Base-by-base conservation (phyloP, 2,113 vertebrate genomes). In the Recurvirostra avosetta region DNA sequence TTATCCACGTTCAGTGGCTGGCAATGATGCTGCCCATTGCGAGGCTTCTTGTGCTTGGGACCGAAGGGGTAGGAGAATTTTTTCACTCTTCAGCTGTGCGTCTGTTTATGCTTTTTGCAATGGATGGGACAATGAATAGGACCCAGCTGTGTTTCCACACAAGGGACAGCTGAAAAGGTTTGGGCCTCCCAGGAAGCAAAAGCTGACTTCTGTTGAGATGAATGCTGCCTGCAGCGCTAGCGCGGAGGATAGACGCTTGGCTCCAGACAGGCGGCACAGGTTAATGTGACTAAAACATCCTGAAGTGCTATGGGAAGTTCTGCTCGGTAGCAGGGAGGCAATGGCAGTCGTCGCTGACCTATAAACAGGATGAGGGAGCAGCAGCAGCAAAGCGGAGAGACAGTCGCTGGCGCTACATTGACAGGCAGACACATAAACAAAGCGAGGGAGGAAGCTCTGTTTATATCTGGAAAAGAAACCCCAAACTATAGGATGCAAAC, bases 361-460 rank as follows among this genome's bases (percentile, higher is more conserved):
- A 95, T 97, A 98, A 98, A 98, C 98, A 98, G 98, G 98, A 98
- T 98, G 97, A 98, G 94, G 95, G 97, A 96, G 94, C 97, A 97
- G 96, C 68, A 47, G 96, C 83, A 92, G 92, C 88, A 91, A 78
- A 97, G 95, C 8, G 3, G 16, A 77, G 96, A 43, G 72, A 92
- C 96, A 90, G 97, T 17, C 15, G 1, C 97, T 96, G 97, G 97
- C 88, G 68, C 97, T 96, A 11, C 10, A 20, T 50, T 96, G 97
- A 97, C 95, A 90, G 95, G 91, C 97, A 98, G 97, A 97, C 85
- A 5, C 67, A 94, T 93, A 97, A 98, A 98, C 97, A 97, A 95
- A 96, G 91, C 7, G 3, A 87, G 59, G 52, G 96, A 98, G 97
- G 98, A 98, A 98, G 85, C 88, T 90, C 72, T 96, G 92, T 97